These are phyloP conservation scores for Seira ritae DNA, from an alignment of 2,888 invertebrate species.

Conservation along the genomic window DNA sequence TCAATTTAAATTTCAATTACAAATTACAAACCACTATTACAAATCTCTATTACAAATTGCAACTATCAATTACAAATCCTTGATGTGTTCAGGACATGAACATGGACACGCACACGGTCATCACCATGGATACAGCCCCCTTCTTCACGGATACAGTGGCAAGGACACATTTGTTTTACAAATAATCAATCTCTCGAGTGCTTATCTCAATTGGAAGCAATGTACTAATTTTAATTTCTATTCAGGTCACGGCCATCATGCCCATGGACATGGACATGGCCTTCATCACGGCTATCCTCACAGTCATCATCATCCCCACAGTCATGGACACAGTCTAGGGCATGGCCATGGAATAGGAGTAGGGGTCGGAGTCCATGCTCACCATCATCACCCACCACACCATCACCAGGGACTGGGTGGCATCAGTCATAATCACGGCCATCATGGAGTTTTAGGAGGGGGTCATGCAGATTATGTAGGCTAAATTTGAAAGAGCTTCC, in stretches of 20 bases:
- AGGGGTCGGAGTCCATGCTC: background rate
- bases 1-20: too few species aligned
- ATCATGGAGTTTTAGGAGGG: constrained; percentile 15
- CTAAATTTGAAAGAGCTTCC: constrained; percentile 31
- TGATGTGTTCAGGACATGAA: too few species aligned
- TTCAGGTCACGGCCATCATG: background rate
- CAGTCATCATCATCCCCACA: constrained; percentile 19
- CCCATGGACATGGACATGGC: constrained; percentile 24
- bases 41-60: too few species aligned
- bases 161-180: too few species aligned
- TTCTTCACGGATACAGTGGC: too few species aligned
- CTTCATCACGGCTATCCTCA: background rate
- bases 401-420: constrained; percentile 20
- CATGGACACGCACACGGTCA: too few species aligned
- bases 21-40: too few species aligned
- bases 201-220: too few species aligned
- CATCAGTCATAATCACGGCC: background rate
- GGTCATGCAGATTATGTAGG: constrained; percentile 29
- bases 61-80: too few species aligned
- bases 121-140: constrained; percentile 24
- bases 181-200: too few species aligned
- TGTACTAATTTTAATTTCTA: background rate
- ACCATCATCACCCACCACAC: background rate
- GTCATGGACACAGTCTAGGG: background rate
- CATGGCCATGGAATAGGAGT: too few species aligned